These are phyloP conservation scores for Ceratitis capitata DNA, from an alignment of 1,140 invertebrate species.

Conservation along the genomic window DNA sequence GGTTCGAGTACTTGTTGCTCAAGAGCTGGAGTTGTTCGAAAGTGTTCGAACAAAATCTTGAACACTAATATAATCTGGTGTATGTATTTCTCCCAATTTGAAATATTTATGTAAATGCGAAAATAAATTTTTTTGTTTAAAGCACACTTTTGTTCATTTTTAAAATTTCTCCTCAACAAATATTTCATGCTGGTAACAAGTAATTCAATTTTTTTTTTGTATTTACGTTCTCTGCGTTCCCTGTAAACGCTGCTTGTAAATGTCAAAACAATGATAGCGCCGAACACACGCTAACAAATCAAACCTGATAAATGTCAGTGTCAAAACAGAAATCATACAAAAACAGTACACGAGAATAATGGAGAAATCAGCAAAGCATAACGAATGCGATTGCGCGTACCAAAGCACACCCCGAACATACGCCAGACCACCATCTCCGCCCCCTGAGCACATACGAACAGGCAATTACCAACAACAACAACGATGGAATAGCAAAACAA, in stretches of 20 bases:
- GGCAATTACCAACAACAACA: constrained; percentile 23
- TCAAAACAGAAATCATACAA: background rate
- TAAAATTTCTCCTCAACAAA: background rate
- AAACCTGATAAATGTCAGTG: constrained; percentile 20
- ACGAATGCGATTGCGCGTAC: constrained; percentile 31
- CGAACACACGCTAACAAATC: background rate
- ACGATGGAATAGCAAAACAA: background rate
- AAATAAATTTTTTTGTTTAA: too few species aligned
- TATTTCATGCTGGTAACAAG: background rate
- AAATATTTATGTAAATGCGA: too few species aligned
- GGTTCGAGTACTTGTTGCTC: too few species aligned
- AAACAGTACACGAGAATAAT: constrained; percentile 23
- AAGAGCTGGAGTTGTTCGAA: too few species aligned
- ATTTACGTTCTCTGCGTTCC: too few species aligned
- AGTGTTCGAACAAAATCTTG: too few species aligned
- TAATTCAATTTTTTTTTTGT: background rate
- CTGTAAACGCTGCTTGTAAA: too few species aligned
- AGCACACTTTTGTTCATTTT: too few species aligned
- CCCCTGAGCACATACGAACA: background rate
- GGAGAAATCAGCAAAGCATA: constrained; percentile 18
- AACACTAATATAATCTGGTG: too few species aligned
- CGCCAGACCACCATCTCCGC: background rate
- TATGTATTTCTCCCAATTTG: too few species aligned
- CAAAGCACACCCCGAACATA: constrained; percentile 23
- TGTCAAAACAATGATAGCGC: background rate